Percentiles rank a stretch among this genome's conserved stretches.
Conservation (phyloP, 1,140 invertebrate species). For the Panagrolaimus sp. region DNA sequence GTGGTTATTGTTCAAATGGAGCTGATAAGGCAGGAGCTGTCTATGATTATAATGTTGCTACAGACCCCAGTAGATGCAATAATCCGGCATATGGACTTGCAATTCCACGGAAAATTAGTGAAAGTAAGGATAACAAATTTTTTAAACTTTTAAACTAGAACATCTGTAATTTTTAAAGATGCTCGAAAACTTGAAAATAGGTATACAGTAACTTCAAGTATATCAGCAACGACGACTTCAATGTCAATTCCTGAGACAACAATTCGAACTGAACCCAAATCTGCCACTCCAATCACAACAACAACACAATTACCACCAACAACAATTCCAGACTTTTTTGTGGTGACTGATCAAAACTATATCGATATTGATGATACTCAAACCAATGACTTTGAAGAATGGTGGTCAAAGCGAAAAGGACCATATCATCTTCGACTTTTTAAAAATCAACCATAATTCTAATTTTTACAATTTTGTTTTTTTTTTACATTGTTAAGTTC, state of each 20-base stretch:
- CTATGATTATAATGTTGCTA: constrained; percentile 47
- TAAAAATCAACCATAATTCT: too few species aligned
- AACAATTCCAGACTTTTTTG: constrained; percentile 30
- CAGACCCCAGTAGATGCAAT: constrained; percentile 33
- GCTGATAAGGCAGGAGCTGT: constrained; percentile 21
- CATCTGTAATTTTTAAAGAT: background rate
- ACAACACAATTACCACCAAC: background rate
- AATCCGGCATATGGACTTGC: constrained; percentile 40
- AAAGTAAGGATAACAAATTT: too few species aligned
- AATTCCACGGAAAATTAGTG: too few species aligned
- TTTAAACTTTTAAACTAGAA: too few species aligned
- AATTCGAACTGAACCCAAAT: background rate
- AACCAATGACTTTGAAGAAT: background rate
- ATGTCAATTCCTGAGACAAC: background rate
- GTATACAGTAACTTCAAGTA: background rate
- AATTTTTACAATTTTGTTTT: too few species aligned
- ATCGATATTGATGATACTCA: constrained; percentile 16
- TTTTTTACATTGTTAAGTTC: background rate
- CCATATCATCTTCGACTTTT: too few species aligned
- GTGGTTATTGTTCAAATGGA: constrained; percentile 42
- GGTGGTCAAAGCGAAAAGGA: too few species aligned
- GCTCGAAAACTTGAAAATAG: background rate
- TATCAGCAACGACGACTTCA: background rate
- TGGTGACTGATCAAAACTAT: constrained; percentile 38
- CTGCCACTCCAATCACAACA: background rate